Conservation (phyloP, 1,140 invertebrate species). For the Pinna nobilis region DNA sequence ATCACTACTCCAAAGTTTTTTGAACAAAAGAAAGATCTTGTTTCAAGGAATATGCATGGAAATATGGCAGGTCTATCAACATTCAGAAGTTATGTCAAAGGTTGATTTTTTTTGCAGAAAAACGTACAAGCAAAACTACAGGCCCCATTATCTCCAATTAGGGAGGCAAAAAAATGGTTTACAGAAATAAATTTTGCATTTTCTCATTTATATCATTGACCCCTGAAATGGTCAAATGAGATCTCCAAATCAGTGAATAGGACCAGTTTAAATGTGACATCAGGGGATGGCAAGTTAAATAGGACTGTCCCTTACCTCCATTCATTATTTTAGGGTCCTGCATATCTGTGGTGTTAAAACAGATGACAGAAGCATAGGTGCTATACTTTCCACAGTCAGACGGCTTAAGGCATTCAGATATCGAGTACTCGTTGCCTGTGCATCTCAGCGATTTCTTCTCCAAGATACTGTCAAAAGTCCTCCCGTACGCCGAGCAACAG, state of each 20-base stretch:
- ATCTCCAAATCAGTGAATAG: neutral
- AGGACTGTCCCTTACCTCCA: neutral
- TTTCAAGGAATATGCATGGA: too few species aligned
- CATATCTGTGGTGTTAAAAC: constrained; percentile 35
- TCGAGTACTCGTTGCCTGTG: constrained; percentile 35
- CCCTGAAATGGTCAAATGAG: too few species aligned
- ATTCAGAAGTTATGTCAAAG: too few species aligned
- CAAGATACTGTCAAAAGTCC: constrained; percentile 20
- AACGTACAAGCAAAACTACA: too few species aligned
- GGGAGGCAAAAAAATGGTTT: too few species aligned
- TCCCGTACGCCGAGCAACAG: constrained; percentile 55
- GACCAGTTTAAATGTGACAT: neutral
- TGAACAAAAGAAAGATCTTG: too few species aligned
- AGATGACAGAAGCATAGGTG: constrained; percentile 57
- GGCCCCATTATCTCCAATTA: too few species aligned
- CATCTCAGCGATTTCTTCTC: constrained; percentile 46
- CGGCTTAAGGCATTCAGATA: constrained; percentile 43
- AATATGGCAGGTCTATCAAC: too few species aligned
- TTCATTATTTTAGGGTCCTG: neutral
- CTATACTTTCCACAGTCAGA: constrained; percentile 30
- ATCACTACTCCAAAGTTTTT: too few species aligned
- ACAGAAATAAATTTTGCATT: too few species aligned
- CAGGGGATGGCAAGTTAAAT: neutral
- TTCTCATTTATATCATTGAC: too few species aligned
- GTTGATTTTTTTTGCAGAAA: too few species aligned